Evolutionary conservation across 2,888 invertebrate genomes (phyloP), one percentile per base, ranked within the genome.

Genomic region (Drosophila affinis): DNA sequence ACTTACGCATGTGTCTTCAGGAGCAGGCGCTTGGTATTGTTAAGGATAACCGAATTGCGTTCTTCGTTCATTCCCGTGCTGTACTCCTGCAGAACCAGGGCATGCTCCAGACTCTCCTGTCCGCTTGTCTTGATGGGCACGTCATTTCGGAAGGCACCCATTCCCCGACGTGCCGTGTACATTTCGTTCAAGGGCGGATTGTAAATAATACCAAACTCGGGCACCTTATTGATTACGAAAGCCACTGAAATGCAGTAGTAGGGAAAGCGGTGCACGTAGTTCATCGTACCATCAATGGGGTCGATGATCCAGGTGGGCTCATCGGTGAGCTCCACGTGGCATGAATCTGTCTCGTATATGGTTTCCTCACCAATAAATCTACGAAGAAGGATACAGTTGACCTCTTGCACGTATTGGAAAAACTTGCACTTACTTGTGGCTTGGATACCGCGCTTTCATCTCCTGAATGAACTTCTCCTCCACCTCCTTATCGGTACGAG

Each of bases 1-100:
- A 77, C 78, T 75, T 92, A 96, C 96, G 97, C 97, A 83, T 97
- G 97, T 9, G 94, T 94, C 73, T 94, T 93, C 6, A 93, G 93
- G 0, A 95, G 92, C 9, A 97, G 90, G 46, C 92, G 93, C 53
- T 93, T 92, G 44, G 95, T 93, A 91, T 97, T 97, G 57, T 95
- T 94, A 68, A 95, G 92, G 0, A 96, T 94, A 48, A 93, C 92
- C 70, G 93, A 6, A 5, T 46, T 48, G 4, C 76, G 72, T 0
- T 24, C 14, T 0, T 74, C 75, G 24, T 68, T 61, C 24, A 51
- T 59, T 0, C 69, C 76, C 1, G 76, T 64, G 5, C 63, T 59
- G 18, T 78, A 74, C 45, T 86, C 85, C 67, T 87, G 85, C 29
- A 86, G 60, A 0, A 86, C 55, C 70, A 86, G 27, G 3, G 88